phyloP scores from a whole-genome alignment of 2,797 vertebrate genomes.

The Corythornis leucogaster region DNA sequence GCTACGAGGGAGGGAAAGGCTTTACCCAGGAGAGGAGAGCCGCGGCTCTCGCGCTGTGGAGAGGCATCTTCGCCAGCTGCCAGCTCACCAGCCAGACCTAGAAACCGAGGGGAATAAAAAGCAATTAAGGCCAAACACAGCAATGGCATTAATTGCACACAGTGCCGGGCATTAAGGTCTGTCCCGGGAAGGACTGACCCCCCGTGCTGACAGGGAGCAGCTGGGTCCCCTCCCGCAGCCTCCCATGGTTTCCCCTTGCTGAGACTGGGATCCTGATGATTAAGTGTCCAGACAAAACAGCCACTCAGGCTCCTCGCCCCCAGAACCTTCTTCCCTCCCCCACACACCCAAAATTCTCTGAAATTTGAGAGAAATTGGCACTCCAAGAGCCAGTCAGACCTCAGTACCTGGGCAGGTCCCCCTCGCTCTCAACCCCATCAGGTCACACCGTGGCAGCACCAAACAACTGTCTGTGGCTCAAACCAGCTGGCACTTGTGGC shows the following conservation, averaged over 20 bases:
- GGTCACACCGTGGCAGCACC: neutral
- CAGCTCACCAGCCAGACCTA: slow-evolving; percentile 38
- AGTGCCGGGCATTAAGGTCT: neutral
- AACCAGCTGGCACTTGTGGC: neutral
- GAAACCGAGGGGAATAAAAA: neutral
- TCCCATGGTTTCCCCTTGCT: neutral
- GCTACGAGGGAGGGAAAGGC: neutral
- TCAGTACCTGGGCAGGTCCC: neutral
- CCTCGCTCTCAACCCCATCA: neutral
- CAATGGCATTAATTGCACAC: neutral
- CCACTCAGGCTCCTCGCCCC: neutral
- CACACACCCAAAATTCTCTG: neutral
- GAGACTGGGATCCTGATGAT: neutral
- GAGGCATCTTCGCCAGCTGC: slow-evolving; percentile 73
- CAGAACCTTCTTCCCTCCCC: neutral
- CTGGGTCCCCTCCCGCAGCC: neutral
- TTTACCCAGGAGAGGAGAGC: slow-evolving; percentile 85
- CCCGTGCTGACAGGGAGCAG: accelerated
- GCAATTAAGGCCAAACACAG: neutral
- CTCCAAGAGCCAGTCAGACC: accelerated
- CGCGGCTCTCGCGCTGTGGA: slow-evolving; percentile 66
- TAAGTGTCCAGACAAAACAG: neutral
- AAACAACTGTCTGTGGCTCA: neutral
- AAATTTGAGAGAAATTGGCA: too few species aligned
- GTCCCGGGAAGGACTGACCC: neutral